Conservation (phyloP, 2,888 invertebrate species). For the Lacanobia wlatinum region DNA sequence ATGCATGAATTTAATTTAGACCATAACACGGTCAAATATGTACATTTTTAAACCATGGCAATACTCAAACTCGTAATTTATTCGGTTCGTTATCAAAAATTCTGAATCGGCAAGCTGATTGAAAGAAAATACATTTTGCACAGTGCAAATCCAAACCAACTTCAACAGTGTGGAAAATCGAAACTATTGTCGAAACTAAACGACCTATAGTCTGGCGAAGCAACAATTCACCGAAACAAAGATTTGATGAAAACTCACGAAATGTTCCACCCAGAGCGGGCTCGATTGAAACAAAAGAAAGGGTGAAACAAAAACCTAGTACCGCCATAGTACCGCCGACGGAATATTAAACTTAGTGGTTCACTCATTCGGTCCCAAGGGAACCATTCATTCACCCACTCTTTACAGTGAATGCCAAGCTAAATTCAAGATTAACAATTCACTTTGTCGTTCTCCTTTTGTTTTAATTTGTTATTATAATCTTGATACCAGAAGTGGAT, state of each 20-base stretch:
- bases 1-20: too few species aligned
- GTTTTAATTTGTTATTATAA: slow-evolving; percentile 63
- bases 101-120: not conserved
- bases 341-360: slow-evolving; percentile 66
- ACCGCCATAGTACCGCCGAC: slow-evolving; percentile 38
- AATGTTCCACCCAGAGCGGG: slow-evolving; percentile 34
- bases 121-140: slow-evolving; percentile 12
- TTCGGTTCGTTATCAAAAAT: not conserved
- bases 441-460: slow-evolving; percentile 61
- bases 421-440: slow-evolving; percentile 68
- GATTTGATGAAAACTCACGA: slow-evolving; percentile 37
- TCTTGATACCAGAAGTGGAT: slow-evolving; percentile 53
- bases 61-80: not conserved
- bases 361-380: slow-evolving; percentile 72
- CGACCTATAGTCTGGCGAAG: slow-evolving; percentile 19
- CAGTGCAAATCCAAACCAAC: slow-evolving; percentile 19
- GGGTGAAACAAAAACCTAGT: slow-evolving; percentile 26
- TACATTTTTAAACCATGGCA: not conserved
- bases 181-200: slow-evolving; percentile 43
- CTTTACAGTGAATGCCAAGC: slow-evolving; percentile 73
- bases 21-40: not conserved
- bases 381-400: slow-evolving; percentile 75
- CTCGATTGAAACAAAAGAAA: slow-evolving; percentile 52
- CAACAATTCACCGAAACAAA: slow-evolving; percentile 30
- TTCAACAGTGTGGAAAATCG: slow-evolving; percentile 30